Evolutionary conservation across 2,797 vertebrate species (phyloP), one percentile per base, ranked within the genome.

Genomic region (Silurus aristotelis): DNA sequence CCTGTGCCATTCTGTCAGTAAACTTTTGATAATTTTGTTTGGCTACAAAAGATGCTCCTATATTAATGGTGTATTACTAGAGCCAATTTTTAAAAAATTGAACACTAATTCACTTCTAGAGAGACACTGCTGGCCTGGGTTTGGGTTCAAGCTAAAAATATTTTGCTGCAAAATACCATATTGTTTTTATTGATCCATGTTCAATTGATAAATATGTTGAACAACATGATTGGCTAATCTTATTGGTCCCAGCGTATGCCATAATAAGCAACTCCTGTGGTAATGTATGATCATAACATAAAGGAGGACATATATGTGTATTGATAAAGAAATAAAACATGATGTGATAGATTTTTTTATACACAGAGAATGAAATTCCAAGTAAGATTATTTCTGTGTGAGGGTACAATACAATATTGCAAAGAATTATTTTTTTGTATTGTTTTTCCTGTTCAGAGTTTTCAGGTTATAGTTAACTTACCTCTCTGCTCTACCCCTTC

Each of bases 11-110:
- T 71, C 19, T 71, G 20, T 72, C 43, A 48, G 70, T 6, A 10
- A 72, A 52, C 46, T 20, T 56, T 58, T 31, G 25, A 20, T 77
- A 12, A 58, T 77, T 31, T 58, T 77, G 20, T 77, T 77, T 58
- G 27, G 27, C 75, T 25, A 38, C 25, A 77, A 60, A 77, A 60
- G 17, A 17, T 77, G 55, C 27, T 77, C 55, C 55, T 77, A 12
- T 25, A 55, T 27, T 55, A 27, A 14, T 27, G 46, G 55, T 58
- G 17, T 20, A 13, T 19, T 56, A 76, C n/a, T 19, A 76, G 15
- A 75, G 52, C 72, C 48, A 75, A 31, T 31, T 76, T 76, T 56
- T 58, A 76, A n/a, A n/a, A n/a, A n/a, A 10, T 55, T 77, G 15
- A 73, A 56, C 72, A 75, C 13, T 19, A 19, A 20, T 76, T 56